Percentiles rank a stretch among this genome's conserved stretches.
These are phyloP conservation scores for Habropoda laboriosa DNA, from an alignment of 1,140 invertebrate genomes.

Conservation along the genomic window DNA sequence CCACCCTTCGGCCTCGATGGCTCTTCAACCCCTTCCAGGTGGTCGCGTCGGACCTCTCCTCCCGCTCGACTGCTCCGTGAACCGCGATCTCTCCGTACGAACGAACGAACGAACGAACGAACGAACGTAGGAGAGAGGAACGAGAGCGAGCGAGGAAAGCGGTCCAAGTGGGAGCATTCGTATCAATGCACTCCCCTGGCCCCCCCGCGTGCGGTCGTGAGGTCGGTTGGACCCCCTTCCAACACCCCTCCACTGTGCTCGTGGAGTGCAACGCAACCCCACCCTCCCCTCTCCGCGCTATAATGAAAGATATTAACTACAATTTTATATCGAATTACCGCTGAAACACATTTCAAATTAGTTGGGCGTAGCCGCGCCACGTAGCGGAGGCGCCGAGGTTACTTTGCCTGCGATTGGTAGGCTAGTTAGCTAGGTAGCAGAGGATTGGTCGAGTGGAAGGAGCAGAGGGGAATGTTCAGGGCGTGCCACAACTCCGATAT, in stretches of 20 bases:
- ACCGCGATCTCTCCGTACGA: too few relatives aligned
- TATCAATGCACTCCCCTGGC: conserved; percentile 47
- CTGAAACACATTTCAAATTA: conserved; percentile 81
- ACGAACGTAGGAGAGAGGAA: conserved; percentile 22
- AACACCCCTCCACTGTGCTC: not conserved
- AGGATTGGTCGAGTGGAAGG: conserved; percentile 36
- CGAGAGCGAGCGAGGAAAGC: conserved; percentile 24
- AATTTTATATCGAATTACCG: conserved; percentile 83
- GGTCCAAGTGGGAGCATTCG: conserved; percentile 41
- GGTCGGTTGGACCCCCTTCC: not conserved
- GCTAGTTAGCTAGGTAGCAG: conserved; percentile 12
- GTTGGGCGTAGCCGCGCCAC: conserved; percentile 75
- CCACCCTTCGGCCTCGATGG: conserved; percentile 62
- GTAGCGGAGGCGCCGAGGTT: conserved; percentile 59
- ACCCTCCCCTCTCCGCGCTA: conserved; percentile 67
- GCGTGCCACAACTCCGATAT: conserved; percentile 73
- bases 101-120: too few relatives aligned
- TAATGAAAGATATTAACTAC: conserved; percentile 83
- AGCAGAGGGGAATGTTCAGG: conserved; percentile 44
- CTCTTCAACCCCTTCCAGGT: conserved; percentile 65
- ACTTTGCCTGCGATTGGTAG: conserved; percentile 64
- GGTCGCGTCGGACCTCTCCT: conserved; percentile 45
- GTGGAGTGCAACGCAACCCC: not conserved
- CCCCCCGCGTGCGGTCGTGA: not conserved
- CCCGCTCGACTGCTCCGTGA: conserved; percentile 53